Evolutionary conservation across 1,140 invertebrate species (phyloP), one percentile per base, ranked within the genome.

Genomic region (Galendromus occidentalis): DNA sequence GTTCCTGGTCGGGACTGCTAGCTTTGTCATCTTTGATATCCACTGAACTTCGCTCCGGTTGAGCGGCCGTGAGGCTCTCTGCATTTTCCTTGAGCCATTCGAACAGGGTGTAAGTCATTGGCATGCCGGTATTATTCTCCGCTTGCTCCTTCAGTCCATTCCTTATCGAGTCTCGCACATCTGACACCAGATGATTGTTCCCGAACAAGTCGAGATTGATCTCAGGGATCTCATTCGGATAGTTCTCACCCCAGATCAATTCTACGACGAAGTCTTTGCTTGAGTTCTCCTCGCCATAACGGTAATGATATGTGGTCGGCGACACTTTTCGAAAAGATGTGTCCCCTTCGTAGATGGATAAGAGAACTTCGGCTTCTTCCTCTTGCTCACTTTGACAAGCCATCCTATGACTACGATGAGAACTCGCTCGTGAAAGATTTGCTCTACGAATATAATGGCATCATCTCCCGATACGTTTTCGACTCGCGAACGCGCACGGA

Each of bases 331-430:
- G 91, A 72, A 93, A 96, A 67, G 82, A 82, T 22, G 81, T 76
- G 78, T 95, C 91, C 18, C 91, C 91, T 71, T 94, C 90, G 78
- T 94, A 96, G 72, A 96, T 96, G 9, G 91, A 92, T 69, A 82
- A 79, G 64, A 95, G 75, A 0, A 91, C 91, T 81, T 94, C 91
- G 64, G 85, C 77, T 78, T 95, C 91, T 72, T 94, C 91, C 68
- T 85, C 80, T 75, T 90, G 87, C 18, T 41, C 25, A 51, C 33
- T 63, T 33, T 66, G 17, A 28, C 63, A 22, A 28, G 55, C 28
- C 25, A 59, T 59, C 1, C 22, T 20, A 39, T 9, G 33, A 39
- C 4, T 39, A 4, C 4, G 4, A 39, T 6, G 9, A 9, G 4
- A 39, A 4, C 33, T 6, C 9, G 33, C 33, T 39, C 4, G 33